Evolutionary conservation across 2,113 vertebrate species (phyloP), one percentile per base, ranked within the genome.

Genomic region (Harpagus bidentatus): DNA sequence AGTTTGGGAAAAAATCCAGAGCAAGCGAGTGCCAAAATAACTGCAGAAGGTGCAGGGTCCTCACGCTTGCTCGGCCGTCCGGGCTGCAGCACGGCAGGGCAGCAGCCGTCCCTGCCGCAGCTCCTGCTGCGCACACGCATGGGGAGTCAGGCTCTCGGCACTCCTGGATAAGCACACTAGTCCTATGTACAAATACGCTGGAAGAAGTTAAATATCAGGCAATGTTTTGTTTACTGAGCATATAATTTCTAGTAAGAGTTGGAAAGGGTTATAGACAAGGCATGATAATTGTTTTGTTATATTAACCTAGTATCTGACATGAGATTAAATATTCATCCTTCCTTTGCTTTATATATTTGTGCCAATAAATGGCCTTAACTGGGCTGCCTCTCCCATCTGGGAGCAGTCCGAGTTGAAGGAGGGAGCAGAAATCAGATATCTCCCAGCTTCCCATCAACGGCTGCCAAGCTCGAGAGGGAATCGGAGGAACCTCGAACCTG

Each of bases 91-190:
- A 4, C 4, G 3, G 31, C 66, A 9, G 80, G 34, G 82, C 40
- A 28, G 48, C 67, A 21, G 52, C 52, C 6, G 16, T 55, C 29
- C 53, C 53, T 29, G 29, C 53, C 16, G 11, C 29, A 31, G 53
- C 29, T 55, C 53, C 10, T 7, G 53, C 53, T 31, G 53, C 16
- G 28, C 53, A 29, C 3, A 2, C 9, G 7, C n/a, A 2, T 2
- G 5, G 20, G 43, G 21, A 43, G 26, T 2, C 26, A 3, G 53
- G 63, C 13, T 14, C 38, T 26, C 4, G 0, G 73, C 3, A 1
- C 6, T 20, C 19, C 56, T 20, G 34, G 29, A 3, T 25, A 13
- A 63, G 48, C 40, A 16, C 29, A 2, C 19, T 7, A 29, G 63
- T 47, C 40, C 85, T 40, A 10, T 1, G 1, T 6, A 17, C 61